phyloP scores from a whole-genome alignment of 2,888 invertebrate species.

The Chydorus sphaericus region DNA sequence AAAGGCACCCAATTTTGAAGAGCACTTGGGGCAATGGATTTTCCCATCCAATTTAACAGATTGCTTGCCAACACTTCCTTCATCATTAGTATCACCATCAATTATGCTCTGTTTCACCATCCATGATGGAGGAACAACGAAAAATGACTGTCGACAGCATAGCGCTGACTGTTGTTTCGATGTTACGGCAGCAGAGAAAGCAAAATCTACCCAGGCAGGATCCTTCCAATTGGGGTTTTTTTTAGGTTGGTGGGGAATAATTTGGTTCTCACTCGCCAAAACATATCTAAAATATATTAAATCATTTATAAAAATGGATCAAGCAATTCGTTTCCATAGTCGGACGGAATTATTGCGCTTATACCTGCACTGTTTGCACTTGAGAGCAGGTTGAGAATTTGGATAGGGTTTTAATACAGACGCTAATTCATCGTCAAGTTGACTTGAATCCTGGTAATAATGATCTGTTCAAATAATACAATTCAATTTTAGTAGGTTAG shows the following conservation, averaged over 20 bases:
- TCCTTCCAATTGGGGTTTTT: slow-evolving; percentile 3
- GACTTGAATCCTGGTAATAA: neutral
- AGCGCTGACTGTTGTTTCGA: neutral
- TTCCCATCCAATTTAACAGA: slow-evolving; percentile 66
- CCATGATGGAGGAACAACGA: slow-evolving; percentile 81
- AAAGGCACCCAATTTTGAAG: slow-evolving; percentile 70
- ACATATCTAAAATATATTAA: neutral
- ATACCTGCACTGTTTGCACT: neutral
- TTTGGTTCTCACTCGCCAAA: neutral
- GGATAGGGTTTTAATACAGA: neutral
- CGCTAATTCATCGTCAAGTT: no score
- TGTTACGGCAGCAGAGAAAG: neutral
- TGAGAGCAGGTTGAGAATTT: neutral
- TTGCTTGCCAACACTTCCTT: no score
- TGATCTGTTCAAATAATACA: neutral
- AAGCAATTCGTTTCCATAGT: neutral
- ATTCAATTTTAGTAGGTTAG: neutral
- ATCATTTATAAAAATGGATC: neutral
- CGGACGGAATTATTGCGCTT: neutral
- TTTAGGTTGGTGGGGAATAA: neutral
- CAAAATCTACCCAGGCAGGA: slow-evolving; percentile 5
- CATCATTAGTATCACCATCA: no score
- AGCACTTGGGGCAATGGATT: slow-evolving; percentile 71
- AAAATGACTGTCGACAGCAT: slow-evolving; percentile 33
- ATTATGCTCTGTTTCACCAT: slow-evolving; percentile 60